A percentile compares a stretch with the other conserved stretches of the same genome.
These are phyloP conservation scores for Orientallactaga bullata DNA, from an alignment of 2,113 vertebrate genomes.

Conservation along the genomic window DNA sequence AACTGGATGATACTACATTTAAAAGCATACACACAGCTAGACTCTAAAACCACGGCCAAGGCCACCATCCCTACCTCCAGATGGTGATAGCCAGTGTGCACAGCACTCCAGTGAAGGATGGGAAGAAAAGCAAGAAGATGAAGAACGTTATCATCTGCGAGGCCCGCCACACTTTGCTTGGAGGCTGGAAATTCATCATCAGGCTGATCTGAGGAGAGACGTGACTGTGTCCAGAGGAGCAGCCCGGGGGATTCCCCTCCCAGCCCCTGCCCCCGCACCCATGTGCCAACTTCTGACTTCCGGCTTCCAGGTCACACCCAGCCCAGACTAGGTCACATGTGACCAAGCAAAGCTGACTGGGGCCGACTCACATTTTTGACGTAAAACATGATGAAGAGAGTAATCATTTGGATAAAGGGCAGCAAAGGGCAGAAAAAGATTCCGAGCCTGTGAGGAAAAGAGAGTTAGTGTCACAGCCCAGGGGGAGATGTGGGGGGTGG, in stretches of 20 bases:
- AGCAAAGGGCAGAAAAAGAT: constrained; percentile 96
- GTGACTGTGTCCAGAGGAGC: background rate
- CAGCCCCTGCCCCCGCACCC: no score
- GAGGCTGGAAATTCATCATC: constrained; percentile 95
- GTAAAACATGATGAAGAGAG: constrained; percentile 93
- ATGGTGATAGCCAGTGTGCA: constrained; percentile 90
- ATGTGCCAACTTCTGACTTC: background rate
- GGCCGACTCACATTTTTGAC: constrained; percentile 93
- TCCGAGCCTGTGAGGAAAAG: constrained; percentile 91
- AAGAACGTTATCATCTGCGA: constrained; percentile 96
- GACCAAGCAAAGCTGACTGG: background rate
- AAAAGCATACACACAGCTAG: background rate
- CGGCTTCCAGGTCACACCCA: background rate
- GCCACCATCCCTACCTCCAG: constrained; percentile 91
- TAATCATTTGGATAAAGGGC: constrained; percentile 94
- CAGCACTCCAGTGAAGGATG: constrained; percentile 92
- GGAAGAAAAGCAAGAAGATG: constrained; percentile 94
- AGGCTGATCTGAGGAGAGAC: constrained; percentile 91
- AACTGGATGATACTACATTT: background rate
- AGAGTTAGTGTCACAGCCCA: background rate
- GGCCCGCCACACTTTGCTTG: constrained; percentile 91
- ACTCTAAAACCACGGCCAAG: no score
- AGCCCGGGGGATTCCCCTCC: background rate
- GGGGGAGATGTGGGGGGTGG: background rate
- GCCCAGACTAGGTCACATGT: background rate